Evolutionary conservation across 92 coral and sea anemone species (phyloP), one percentile per base, ranked within the genome.

Genomic region (Scolanthus callimorphus): DNA sequence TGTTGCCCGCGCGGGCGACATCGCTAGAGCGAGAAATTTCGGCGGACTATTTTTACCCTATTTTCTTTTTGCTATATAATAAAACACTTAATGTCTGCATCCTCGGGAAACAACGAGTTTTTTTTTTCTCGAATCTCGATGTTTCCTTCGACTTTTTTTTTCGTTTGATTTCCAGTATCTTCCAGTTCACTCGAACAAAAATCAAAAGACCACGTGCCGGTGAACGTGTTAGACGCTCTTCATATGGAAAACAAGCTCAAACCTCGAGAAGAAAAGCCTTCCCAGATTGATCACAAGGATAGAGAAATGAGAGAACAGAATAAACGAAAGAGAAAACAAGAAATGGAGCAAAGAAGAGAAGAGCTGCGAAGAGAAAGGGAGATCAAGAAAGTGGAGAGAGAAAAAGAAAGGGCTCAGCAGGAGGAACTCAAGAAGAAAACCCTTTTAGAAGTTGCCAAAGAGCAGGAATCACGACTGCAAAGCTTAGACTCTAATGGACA

Each of bases 281-380:
- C 59, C 8, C 47, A 51, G 46, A 23, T 4, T 23, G 25, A 23
- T 15, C 55, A 70, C 25, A 58, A 46, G 50, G 47, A 34, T 2
- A 44, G 63, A 28, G 85, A 76, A 52, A 70, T 63, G 48, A 25
- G 41, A 25, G 53, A 43, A 44, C 77, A 48, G 46, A 77, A 72
- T 37, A 71, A 70, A 29, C 87, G 78, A 37, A 55, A 50, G 51
- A 58, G 91, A 21, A 55, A 72, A 17, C 71, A 60, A 26, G 91
- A 82, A 46, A 72, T 85, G 71, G 81, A 74, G 55, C 69, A 49
- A 39, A 53, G 73, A 38, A 79, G 88, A 43, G 90, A 76, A 22
- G 89, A 83, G 50, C 79, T 86, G 34, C 82, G 62, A 68, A 79
- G 53, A 65, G 83, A 77, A 19, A 73, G 74, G 23, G 83, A 88